Evolutionary conservation across 2,888 invertebrate species (phyloP), one percentile per base, ranked within the genome.

Genomic region (Tinea trinotella): DNA sequence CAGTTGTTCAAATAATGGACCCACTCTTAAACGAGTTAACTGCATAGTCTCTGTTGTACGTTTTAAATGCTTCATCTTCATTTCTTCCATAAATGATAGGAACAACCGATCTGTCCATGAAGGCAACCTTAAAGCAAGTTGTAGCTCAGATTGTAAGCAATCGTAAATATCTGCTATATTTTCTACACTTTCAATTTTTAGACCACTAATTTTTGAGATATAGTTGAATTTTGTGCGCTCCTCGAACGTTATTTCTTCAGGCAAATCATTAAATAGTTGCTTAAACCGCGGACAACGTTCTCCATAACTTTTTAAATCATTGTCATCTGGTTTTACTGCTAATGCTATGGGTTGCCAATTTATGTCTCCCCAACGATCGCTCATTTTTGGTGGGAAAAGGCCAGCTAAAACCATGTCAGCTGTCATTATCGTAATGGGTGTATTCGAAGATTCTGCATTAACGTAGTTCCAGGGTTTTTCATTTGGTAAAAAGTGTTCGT

Each of bases 371-470:
- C 57, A 58, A 15, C 36, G 12, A 19, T 57, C 56, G 6, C 54
- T 49, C 6, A 13, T 17, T 13, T 40, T 15, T n/a, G 58, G 57
- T 6, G 58, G 57, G n/a, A 59, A 9, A 4, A 60, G 48, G 1
- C 58, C 58, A 9, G 57, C 58, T n/a, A 59, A 49, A 6, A 60
- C 56, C 6, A 34, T 55, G 2, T 56, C 52, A n/a, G 56, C 56
- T 18, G 55, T 59, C 59, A 60, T 58, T 13, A 57, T 9, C 1
- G 57, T 56, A 22, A 58, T 55, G 1, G 12, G 7, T 0, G 48
- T 44, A 10, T 57, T 55, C 3, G 60, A 57, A n/a, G 58, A 59
- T 1, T 30, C 24, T 1, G 56, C 55, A 50, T 40, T 49, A 7
- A 60, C 53, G 1, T 48, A 19, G 46, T 56, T 58, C 57, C 56